These are phyloP conservation scores for Hippasteria phrygiana DNA, from an alignment of 53 echinoderm and acorn worm species.

Conservation along the genomic window DNA sequence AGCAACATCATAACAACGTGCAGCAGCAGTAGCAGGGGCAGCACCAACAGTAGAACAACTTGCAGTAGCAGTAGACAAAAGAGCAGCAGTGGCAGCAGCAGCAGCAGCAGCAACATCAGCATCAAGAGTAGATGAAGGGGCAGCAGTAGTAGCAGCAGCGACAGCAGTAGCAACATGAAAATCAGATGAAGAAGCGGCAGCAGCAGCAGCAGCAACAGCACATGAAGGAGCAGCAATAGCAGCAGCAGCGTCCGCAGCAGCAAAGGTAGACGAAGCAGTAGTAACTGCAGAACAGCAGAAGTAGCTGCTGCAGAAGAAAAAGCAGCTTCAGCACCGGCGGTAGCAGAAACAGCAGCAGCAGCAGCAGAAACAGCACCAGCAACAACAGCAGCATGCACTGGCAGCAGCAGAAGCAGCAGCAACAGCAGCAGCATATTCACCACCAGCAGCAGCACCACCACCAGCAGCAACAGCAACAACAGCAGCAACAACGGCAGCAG, in stretches of 20 bases:
- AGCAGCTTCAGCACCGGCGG: no score
- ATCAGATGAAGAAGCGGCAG: not conserved
- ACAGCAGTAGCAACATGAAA: not conserved
- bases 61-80: not conserved
- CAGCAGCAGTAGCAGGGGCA: not conserved
- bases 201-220: not conserved
- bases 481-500: slow-evolving; percentile 31
- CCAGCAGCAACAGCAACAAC: slow-evolving; percentile 36
- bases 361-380: no score
- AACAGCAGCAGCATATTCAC: slow-evolving; percentile 10
- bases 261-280: no score
- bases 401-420: not conserved
- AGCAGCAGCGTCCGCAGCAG: no score
- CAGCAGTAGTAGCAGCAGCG: not conserved
- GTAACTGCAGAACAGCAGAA: no score
- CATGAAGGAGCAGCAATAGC: not conserved
- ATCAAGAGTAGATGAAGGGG: not conserved
- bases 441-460: slow-evolving; percentile 49
- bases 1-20: no score
- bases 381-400: no score
- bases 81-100: not conserved
- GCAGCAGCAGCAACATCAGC: not conserved
- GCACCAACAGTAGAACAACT: not conserved
- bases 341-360: no score
- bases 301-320: no score